phyloP scores from a whole-genome alignment of 2,797 vertebrate species.

The Callimico goeldii region DNA sequence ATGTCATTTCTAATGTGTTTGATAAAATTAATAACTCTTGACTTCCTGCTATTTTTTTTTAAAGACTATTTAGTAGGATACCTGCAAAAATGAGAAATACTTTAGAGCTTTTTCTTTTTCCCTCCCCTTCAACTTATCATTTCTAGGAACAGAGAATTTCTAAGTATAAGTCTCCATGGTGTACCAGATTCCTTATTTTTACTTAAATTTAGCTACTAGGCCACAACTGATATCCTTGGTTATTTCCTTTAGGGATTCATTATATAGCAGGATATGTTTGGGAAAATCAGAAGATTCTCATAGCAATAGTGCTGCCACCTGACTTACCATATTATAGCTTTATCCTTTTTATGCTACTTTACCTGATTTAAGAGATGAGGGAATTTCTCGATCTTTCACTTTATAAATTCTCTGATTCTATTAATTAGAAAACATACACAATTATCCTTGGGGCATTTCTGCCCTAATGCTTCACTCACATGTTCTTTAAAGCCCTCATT shows the following conservation, averaged over 20 bases:
- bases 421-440: neutral
- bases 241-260: neutral
- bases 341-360: neutral
- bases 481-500: neutral
- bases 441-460: neutral
- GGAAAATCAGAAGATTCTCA: neutral
- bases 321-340: neutral
- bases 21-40: neutral
- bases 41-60: neutral
- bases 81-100: neutral
- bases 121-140: neutral
- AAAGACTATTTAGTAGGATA: neutral
- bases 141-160: neutral
- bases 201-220: neutral
- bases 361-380: neutral
- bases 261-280: neutral
- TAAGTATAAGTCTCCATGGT: neutral
- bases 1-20: neutral
- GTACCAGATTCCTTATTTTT: neutral
- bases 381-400: neutral
- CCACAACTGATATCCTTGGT: neutral
- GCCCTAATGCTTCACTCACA: neutral
- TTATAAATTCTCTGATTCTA: neutral
- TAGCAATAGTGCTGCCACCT: neutral
- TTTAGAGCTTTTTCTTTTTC: neutral